phyloP scores from a whole-genome alignment of 2,888 invertebrate species.

The Julus scanicus region DNA sequence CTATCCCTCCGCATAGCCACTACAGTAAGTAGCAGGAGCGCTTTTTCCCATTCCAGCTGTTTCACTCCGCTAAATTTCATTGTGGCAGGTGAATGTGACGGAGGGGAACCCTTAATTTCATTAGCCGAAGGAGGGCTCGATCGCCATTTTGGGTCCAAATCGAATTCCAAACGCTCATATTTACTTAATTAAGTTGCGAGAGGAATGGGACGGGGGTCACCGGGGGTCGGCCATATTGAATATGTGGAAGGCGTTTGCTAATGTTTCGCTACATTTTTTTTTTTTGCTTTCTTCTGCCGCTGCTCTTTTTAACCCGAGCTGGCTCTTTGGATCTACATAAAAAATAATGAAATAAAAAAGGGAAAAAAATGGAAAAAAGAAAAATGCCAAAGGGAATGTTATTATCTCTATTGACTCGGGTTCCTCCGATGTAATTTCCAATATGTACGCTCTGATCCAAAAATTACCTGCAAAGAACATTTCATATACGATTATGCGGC shows the following conservation, averaged over 20 bases:
- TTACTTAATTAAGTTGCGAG: conserved; percentile 56
- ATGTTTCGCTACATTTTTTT: neutral
- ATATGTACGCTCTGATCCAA: neutral
- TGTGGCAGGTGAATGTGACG: conserved; percentile 55
- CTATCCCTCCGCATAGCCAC: neutral
- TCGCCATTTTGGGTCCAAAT: conserved; percentile 57
- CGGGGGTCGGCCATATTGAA: neutral
- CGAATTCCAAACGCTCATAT: conserved; percentile 57
- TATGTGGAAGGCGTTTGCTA: conserved; percentile 30
- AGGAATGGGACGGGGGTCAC: conserved; percentile 47
- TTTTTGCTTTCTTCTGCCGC: neutral
- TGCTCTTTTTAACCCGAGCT: neutral
- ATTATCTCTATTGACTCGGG: neutral
- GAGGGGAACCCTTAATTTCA: conserved; percentile 52
- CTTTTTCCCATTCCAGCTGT: conserved; percentile 43
- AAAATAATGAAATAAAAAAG: conserved; percentile 12
- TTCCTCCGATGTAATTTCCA: conserved; percentile 4
- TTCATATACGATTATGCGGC: conserved; percentile 13
- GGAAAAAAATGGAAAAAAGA: neutral
- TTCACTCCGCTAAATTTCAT: conserved; percentile 54
- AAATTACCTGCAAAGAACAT: neutral
- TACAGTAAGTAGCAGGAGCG: neutral
- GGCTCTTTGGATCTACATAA: neutral
- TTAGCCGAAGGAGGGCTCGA: conserved; percentile 52
- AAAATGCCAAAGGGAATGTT: conserved; percentile 29